A percentile compares a stretch with the other conserved stretches of the same genome.
phyloP scores from a whole-genome alignment of 1,140 invertebrate species.

The Drosophila littoralis region DNA sequence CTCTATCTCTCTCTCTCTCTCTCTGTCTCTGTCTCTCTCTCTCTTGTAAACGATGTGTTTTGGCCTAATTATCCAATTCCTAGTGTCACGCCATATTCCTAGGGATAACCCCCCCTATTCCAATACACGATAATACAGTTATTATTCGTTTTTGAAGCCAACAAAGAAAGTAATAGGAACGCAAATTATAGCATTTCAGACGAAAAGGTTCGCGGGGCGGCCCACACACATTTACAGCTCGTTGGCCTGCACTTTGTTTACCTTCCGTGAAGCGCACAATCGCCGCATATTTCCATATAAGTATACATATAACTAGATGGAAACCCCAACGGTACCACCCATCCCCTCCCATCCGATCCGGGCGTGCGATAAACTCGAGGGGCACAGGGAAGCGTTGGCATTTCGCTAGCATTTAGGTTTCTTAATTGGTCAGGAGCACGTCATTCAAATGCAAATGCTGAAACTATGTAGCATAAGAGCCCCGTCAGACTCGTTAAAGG shows the following conservation, averaged over 20 bases:
- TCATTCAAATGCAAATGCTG: constrained; percentile 85
- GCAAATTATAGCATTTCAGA: neutral
- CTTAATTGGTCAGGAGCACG: constrained; percentile 88
- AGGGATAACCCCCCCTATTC: neutral
- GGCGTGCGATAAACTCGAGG: constrained; percentile 1
- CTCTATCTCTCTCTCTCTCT: too few relatives aligned
- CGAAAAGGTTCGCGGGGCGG: constrained; percentile 12
- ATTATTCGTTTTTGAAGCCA: neutral
- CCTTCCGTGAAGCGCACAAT: constrained; percentile 47
- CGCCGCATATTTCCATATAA: constrained; percentile 3
- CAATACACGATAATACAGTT: neutral
- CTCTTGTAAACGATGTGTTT: too few relatives aligned
- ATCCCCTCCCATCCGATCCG: neutral
- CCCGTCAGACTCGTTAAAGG: constrained; percentile 21
- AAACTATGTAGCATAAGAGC: constrained; percentile 34
- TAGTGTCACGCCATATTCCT: too few relatives aligned
- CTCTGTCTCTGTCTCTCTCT: too few relatives aligned
- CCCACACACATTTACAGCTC: constrained; percentile 61
- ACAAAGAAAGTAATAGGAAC: neutral
- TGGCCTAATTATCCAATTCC: too few relatives aligned
- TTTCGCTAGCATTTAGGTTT: constrained; percentile 86
- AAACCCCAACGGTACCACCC: neutral
- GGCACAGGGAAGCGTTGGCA: constrained; percentile 78
- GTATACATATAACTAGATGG: constrained; percentile 11
- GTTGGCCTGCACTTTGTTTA: constrained; percentile 59